Evolutionary conservation across 2,888 invertebrate genomes (phyloP), one percentile per base, ranked within the genome.

Genomic region (Dicyrtoma fusca): DNA sequence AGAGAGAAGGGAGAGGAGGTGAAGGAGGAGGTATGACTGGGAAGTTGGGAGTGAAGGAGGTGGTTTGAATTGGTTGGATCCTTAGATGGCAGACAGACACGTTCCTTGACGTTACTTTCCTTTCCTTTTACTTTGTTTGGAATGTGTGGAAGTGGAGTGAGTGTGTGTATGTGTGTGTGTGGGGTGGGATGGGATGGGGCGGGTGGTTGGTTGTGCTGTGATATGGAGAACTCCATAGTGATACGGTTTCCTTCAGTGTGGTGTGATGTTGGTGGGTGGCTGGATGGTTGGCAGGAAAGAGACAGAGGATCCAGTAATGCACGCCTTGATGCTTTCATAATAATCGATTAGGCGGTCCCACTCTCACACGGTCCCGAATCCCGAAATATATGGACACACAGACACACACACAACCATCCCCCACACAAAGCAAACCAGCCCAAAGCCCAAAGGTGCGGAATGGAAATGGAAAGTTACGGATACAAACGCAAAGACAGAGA

Each of bases 291-390:
- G 53, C 17, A 19, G 53, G 21, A 53, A 53, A 23, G 53, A 53
- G 53, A 53, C 53, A 53, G 19, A 23, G 53, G 17, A 21, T 11
- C 53, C 21, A 23, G 53, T 53, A 44, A 62, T 62, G 62, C 62
- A 62, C 62, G 62, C 62, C 62, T 62, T 42, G 62, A 62, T 62
- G 62, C 62, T 62, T 62, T 62, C 62, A 62, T 62, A 62, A 62
- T 62, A 62, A 62, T 62, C 62, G 62, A 62, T 62, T 62, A 62
- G 62, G 62, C 42, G 62, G 62, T 62, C 62, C 44, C 62, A 44
- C 62, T 62, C 44, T 62, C 62, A 44, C 62, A 19, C 62, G n/a
- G n/a, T n/a, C n/a, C n/a, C n/a, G n/a, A n/a, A 51, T 51, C 14
- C 10, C 8, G 4, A 51, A n/a, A n/a, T n/a, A n/a, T n/a, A n/a